Evolutionary conservation across 2,888 invertebrate genomes (phyloP).

Genomic region (Tetrapedia diversipes): DNA sequence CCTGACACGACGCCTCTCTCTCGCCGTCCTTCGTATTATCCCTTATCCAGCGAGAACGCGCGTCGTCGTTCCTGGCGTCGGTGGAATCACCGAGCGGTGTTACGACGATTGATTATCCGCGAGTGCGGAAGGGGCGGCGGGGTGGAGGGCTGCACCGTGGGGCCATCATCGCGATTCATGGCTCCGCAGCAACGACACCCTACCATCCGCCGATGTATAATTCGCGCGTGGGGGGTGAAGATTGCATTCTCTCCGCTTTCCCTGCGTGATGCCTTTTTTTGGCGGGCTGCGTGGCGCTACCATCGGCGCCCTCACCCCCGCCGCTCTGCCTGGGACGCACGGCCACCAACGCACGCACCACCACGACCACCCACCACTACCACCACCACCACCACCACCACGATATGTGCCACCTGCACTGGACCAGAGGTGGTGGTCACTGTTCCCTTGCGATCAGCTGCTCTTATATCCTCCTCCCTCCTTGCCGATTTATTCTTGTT

Average conservation of each 20-base stretch:
- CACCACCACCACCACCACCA: conserved; percentile 30
- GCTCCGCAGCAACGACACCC: conserved; percentile 75
- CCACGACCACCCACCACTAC: neutral
- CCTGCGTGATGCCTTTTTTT: conserved; percentile 77
- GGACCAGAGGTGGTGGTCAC: neutral
- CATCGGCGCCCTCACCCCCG: conserved; percentile 65
- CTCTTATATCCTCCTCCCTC: neutral
- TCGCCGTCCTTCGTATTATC: conserved; percentile 20
- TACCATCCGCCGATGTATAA: conserved; percentile 79
- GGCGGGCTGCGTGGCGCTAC: conserved; percentile 80
- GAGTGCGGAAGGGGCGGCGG: conserved; percentile 75
- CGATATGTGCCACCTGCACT: conserved; percentile 22
- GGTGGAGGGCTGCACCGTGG: conserved; percentile 74
- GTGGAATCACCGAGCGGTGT: conserved; percentile 80
- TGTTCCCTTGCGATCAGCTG: conserved; percentile 24
- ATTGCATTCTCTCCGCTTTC: conserved; percentile 75
- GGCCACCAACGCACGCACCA: neutral
- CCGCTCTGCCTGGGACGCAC: conserved; percentile 35
- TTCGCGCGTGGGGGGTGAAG: conserved; percentile 79
- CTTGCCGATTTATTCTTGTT: too few relatives aligned
- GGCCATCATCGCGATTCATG: conserved; percentile 82
- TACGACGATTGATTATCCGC: conserved; percentile 83
- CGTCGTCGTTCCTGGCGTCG: conserved; percentile 69
- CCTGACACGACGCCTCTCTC: too few relatives aligned
- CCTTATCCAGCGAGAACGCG: conserved; percentile 59